phyloP scores from a whole-genome alignment of 2,888 invertebrate species.

The Nomada lathburiana region DNA sequence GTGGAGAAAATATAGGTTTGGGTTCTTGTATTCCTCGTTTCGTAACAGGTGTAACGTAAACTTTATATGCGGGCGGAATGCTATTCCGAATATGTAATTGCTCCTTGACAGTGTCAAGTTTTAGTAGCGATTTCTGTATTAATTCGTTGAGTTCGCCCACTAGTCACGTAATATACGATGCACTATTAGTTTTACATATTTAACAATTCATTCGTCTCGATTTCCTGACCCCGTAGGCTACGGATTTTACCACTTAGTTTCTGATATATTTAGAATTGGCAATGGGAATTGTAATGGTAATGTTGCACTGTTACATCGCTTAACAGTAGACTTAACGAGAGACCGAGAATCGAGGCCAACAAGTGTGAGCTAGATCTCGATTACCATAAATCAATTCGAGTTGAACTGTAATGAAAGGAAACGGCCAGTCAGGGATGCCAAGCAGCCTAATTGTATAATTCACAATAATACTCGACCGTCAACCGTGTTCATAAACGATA shows the following conservation, averaged over 20 bases:
- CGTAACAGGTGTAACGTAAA: neutral
- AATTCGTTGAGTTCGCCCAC: no score
- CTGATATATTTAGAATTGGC: no score
- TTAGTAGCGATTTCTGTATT: no score
- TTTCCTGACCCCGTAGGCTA: no score
- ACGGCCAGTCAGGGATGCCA: neutral
- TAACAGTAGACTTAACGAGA: neutral
- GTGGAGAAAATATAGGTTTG: neutral
- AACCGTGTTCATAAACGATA: neutral
- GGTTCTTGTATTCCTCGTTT: neutral
- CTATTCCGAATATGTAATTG: no score
- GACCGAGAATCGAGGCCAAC: conserved; percentile 11
- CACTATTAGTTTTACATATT: no score
- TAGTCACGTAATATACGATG: no score
- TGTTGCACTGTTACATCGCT: neutral
- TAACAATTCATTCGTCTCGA: no score
- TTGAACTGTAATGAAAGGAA: neutral
- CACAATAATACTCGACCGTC: neutral
- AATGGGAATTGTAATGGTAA: neutral
- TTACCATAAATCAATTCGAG: neutral
- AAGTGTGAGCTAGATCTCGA: neutral
- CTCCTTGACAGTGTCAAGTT: no score
- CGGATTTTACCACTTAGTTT: no score
- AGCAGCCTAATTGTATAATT: neutral
- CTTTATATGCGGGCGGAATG: neutral